Percentiles rank a stretch among this genome's conserved stretches.
These are phyloP conservation scores for Pogonomyrmex californicus DNA, from an alignment of 1,140 invertebrate species.

Conservation along the genomic window DNA sequence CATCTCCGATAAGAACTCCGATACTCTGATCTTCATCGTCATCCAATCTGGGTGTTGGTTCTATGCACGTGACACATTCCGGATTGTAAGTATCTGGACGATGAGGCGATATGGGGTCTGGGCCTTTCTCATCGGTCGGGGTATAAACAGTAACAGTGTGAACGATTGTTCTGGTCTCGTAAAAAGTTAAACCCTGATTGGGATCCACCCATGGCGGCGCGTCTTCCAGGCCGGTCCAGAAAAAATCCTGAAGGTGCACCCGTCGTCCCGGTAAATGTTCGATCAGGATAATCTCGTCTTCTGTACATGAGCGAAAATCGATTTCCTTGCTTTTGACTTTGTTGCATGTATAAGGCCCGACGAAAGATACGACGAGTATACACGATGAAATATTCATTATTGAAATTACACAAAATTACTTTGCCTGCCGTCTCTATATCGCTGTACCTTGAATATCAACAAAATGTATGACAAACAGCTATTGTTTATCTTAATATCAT, in stretches of 20 bases:
- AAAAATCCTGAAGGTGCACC: conserved; percentile 93
- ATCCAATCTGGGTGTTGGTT: conserved; percentile 81
- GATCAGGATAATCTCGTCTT: conserved; percentile 85
- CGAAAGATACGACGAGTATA: neutral
- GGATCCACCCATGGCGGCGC: conserved; percentile 87
- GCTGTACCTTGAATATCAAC: neutral
- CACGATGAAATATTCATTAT: neutral
- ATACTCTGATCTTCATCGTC: conserved; percentile 82
- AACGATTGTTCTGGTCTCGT: conserved; percentile 82
- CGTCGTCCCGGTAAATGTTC: conserved; percentile 87
- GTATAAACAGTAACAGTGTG: conserved; percentile 84
- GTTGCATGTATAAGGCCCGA: neutral
- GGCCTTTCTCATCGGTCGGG: conserved; percentile 65
- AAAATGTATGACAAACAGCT: neutral
- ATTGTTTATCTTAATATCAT: neutral
- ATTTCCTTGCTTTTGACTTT: neutral
- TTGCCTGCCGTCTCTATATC: no score
- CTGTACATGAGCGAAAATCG: conserved; percentile 66
- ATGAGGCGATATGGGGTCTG: conserved; percentile 21
- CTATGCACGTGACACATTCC: conserved; percentile 81
- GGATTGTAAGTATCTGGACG: conserved; percentile 67
- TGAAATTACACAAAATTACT: neutral
- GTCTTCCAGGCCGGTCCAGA: conserved; percentile 95
- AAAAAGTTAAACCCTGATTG: conserved; percentile 82
- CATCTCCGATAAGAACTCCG: conserved; percentile 82